Evolutionary conservation across 1,140 invertebrate species (phyloP).

Genomic region (Acromyrmex echinatior): DNA sequence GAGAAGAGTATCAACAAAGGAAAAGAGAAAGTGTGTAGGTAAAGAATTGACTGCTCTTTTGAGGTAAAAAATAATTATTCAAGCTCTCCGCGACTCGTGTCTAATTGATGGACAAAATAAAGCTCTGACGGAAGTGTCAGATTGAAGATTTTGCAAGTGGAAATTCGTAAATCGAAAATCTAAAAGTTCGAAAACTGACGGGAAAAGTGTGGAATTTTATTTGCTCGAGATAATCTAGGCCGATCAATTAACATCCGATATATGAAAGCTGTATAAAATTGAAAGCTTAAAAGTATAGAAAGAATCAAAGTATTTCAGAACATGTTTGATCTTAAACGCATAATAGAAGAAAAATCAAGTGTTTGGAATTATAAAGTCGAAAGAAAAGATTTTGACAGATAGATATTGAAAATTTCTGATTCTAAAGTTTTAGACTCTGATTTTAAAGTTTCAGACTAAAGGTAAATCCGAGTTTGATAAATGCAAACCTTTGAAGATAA

Average conservation of each 20-base stretch:
- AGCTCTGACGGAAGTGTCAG: not conserved
- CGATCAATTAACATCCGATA: not conserved
- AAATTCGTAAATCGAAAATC: not conserved
- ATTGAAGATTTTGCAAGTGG: not conserved
- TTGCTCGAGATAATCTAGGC: not conserved
- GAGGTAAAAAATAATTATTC: slow-evolving; percentile 43
- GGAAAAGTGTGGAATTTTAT: not conserved
- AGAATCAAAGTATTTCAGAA: not conserved
- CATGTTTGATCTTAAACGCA: not conserved
- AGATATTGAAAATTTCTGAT: not conserved
- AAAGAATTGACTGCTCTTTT: not conserved
- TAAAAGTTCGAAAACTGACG: slow-evolving; percentile 7
- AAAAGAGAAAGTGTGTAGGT: not conserved
- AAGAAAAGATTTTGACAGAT: not conserved
- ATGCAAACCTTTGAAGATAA: not conserved
- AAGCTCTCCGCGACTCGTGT: not conserved
- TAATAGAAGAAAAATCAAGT: not conserved
- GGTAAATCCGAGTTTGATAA: not conserved
- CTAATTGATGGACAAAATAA: slow-evolving; percentile 2
- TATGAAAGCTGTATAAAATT: not conserved
- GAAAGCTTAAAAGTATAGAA: not conserved
- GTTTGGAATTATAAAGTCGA: slow-evolving; percentile 6
- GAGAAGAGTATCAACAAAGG: not conserved
- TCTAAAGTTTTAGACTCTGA: not conserved
- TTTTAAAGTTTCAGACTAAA: not conserved